A percentile compares a stretch with the other conserved stretches of the same genome.
Evolutionary conservation across 2,113 vertebrate species (phyloP).

Genomic region (Coregonus clupeaformis): DNA sequence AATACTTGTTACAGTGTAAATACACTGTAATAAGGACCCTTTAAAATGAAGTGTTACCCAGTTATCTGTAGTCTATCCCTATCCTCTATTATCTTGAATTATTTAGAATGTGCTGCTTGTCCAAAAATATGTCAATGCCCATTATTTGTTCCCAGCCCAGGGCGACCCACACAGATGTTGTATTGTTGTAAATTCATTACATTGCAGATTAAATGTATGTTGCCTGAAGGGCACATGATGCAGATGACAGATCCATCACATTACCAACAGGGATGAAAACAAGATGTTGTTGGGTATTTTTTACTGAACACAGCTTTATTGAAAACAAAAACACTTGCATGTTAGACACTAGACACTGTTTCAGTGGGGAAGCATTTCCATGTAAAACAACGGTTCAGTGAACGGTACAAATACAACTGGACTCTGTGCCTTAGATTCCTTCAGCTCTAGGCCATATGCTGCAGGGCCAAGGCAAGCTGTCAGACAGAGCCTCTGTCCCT

Average conservation of each 20-base stretch:
- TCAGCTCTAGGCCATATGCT: neutral
- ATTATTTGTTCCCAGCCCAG: neutral
- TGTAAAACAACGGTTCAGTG: neutral
- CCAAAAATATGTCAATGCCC: neutral
- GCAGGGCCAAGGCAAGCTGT: too few species aligned
- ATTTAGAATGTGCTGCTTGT: too few species aligned
- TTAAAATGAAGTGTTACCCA: too few species aligned
- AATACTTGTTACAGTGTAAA: too few species aligned
- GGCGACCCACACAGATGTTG: neutral
- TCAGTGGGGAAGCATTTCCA: constrained; percentile 10
- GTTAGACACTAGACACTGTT: neutral
- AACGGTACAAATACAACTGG: neutral
- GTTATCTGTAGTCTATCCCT: too few species aligned
- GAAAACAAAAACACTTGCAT: constrained; percentile 29
- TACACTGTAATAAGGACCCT: too few species aligned
- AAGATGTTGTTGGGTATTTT: neutral
- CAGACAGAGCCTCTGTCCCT: neutral
- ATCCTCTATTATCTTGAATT: too few species aligned
- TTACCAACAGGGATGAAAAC: neutral
- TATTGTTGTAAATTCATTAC: too few species aligned
- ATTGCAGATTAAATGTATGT: too few species aligned
- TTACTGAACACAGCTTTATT: constrained; percentile 25
- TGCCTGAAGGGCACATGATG: too few species aligned
- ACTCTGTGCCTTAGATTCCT: neutral
- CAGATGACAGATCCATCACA: too few species aligned